phyloP scores from a whole-genome alignment of 2,888 invertebrate species.

The Brassicogethes aeneus region DNA sequence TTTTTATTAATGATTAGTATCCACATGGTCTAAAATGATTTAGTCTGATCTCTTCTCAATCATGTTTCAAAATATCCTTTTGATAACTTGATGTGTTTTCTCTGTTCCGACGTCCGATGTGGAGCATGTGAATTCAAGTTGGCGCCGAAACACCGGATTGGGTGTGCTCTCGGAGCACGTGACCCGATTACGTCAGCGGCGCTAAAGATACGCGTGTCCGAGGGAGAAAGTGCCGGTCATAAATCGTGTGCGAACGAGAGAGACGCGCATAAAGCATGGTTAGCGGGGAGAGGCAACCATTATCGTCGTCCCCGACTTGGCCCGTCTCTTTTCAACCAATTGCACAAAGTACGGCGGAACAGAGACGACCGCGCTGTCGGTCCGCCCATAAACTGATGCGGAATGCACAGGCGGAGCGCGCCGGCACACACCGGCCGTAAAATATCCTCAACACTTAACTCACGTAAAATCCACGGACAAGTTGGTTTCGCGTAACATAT shows the following conservation, averaged over 20 bases:
- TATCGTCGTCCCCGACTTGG: conserved; percentile 39
- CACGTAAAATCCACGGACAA: conserved; percentile 42
- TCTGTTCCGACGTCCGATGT: too few relatives aligned
- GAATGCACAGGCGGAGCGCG: conserved; percentile 34
- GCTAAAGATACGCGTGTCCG: conserved; percentile 36
- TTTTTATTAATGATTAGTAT: not conserved
- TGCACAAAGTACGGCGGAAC: conserved; percentile 25
- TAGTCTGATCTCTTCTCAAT: not conserved
- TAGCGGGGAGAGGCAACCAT: conserved; percentile 45
- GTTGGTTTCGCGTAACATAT: conserved; percentile 35
- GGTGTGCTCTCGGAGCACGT: conserved; percentile 36
- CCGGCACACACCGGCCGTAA: conserved; percentile 38
- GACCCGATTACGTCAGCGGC: conserved; percentile 38
- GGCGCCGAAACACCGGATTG: conserved; percentile 40
- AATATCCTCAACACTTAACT: conserved; percentile 44
- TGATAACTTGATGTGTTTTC: too few relatives aligned
- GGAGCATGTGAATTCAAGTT: conserved; percentile 32
- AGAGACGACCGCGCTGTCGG: conserved; percentile 41
- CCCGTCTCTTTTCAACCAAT: conserved; percentile 22
- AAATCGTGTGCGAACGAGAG: conserved; percentile 42
- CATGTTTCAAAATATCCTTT: too few relatives aligned
- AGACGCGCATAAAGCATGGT: conserved; percentile 44
- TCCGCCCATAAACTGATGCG: conserved; percentile 42
- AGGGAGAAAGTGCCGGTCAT: conserved; percentile 41
- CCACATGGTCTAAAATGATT: not conserved